Percentiles rank a stretch among this genome's conserved stretches.
phyloP scores from a whole-genome alignment of 1,140 invertebrate species.

The Pantala flavescens region DNA sequence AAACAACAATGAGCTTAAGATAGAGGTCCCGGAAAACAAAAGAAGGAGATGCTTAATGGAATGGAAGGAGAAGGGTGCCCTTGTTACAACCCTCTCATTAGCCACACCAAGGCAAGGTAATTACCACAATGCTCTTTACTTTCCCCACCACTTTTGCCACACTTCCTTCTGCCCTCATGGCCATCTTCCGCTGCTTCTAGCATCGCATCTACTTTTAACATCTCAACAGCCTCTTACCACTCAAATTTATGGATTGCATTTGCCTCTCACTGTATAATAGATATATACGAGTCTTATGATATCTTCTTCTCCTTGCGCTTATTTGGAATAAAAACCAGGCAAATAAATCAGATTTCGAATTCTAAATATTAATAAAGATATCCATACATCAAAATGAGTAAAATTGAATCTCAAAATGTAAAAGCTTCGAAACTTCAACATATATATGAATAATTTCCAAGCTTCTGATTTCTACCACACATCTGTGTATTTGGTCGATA shows the following conservation, averaged over 20 bases:
- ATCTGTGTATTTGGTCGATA: too few relatives aligned
- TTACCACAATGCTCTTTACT: background rate
- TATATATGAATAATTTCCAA: too few relatives aligned
- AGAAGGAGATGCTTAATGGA: background rate
- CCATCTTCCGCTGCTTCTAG: background rate
- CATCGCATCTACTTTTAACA: background rate
- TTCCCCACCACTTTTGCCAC: background rate
- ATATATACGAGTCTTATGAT: too few relatives aligned
- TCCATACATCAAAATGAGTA: too few relatives aligned
- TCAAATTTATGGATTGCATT: background rate
- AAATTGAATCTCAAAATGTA: too few relatives aligned
- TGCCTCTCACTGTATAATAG: background rate
- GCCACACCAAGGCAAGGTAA: background rate
- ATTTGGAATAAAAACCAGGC: too few relatives aligned
- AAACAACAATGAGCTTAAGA: background rate
- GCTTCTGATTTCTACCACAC: too few relatives aligned
- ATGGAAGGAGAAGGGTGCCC: background rate
- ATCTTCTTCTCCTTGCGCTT: too few relatives aligned
- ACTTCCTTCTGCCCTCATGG: background rate
- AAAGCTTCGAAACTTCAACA: too few relatives aligned
- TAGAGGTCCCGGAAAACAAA: background rate
- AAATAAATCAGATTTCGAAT: too few relatives aligned
- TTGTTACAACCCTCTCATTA: conserved; percentile 3
- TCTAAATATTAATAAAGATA: too few relatives aligned
- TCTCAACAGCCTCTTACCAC: background rate